These are phyloP conservation scores for Leptopilina clavipes DNA, from an alignment of 1,140 invertebrate species.

Conservation along the genomic window DNA sequence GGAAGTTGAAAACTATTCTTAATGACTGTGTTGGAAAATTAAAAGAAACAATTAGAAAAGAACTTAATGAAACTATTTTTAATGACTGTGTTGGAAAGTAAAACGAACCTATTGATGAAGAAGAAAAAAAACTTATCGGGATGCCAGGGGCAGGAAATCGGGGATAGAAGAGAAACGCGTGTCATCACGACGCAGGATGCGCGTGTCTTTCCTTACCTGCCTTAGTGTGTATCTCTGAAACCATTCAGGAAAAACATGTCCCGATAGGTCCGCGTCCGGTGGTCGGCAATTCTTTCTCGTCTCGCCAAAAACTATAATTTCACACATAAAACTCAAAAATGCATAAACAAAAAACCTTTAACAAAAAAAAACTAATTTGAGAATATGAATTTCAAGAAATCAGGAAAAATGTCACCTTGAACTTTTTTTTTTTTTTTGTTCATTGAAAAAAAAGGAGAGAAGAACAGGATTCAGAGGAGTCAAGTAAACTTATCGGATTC, in stretches of 20 bases:
- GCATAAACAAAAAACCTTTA: not conserved
- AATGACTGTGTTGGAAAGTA: too few relatives aligned
- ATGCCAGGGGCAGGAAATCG: not conserved
- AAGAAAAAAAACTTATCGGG: too few relatives aligned
- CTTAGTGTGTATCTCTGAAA: constrained; percentile 5
- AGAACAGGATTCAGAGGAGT: constrained; percentile 29
- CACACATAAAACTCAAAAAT: too few relatives aligned
- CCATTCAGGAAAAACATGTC: constrained; percentile 17
- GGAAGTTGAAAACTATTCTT: too few relatives aligned
- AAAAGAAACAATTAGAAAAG: too few relatives aligned
- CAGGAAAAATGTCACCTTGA: constrained; percentile 16
- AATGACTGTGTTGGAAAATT: too few relatives aligned
- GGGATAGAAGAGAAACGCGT: constrained; percentile 13
- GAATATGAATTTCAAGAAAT: too few relatives aligned
- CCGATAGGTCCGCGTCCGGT: constrained; percentile 15
- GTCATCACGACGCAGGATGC: constrained; percentile 33
- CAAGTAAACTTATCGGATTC: constrained; percentile 33
- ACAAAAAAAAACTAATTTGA: not conserved
- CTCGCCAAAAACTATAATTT: not conserved
- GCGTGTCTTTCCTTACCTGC: constrained; percentile 29
- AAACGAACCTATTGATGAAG: too few relatives aligned
- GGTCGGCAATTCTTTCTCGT: not conserved
- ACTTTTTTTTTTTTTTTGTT: not conserved
- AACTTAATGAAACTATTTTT: too few relatives aligned
- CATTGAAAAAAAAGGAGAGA: not conserved